Percentiles rank a stretch among this genome's conserved stretches.
Conservation (phyloP, 2,113 vertebrate genomes). For the Puntigrus tetrazona region DNA sequence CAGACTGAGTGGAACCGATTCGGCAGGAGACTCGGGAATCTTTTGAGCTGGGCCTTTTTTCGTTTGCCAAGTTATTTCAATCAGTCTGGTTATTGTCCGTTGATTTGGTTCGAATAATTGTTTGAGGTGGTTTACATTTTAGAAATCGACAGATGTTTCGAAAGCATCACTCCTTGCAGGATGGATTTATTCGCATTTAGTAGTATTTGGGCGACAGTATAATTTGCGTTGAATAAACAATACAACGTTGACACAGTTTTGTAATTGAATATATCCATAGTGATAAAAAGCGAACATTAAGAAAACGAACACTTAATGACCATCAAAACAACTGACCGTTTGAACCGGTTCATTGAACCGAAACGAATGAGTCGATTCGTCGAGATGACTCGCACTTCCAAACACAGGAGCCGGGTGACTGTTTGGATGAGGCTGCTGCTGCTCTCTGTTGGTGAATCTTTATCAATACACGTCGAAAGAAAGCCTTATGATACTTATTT, state of each 20-base stretch:
- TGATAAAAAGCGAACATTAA: not conserved
- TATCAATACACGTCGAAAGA: not conserved
- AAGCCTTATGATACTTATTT: too few species aligned
- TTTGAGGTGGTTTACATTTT: not conserved
- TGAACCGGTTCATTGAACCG: not conserved
- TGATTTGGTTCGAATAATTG: too few species aligned
- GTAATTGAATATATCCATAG: not conserved
- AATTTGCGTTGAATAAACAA: not conserved
- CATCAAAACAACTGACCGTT: not conserved
- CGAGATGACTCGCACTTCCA: not conserved
- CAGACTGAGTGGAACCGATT: not conserved
- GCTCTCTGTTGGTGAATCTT: slow-evolving; percentile 47
- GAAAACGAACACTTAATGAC: not conserved
- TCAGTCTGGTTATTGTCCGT: too few species aligned
- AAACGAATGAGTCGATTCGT: not conserved
- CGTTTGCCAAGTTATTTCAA: too few species aligned
- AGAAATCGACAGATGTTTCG: not conserved
- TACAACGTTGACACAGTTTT: not conserved
- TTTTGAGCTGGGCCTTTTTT: not conserved
- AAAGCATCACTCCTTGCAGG: not conserved
- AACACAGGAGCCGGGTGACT: not conserved
- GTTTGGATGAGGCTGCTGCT: slow-evolving; percentile 3
- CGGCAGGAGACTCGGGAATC: not conserved
- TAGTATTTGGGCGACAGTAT: not conserved
- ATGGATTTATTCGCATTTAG: too few species aligned